These are phyloP conservation scores for Etia nguti DNA, from an alignment of 2,113 vertebrate genomes.

Conservation along the genomic window DNA sequence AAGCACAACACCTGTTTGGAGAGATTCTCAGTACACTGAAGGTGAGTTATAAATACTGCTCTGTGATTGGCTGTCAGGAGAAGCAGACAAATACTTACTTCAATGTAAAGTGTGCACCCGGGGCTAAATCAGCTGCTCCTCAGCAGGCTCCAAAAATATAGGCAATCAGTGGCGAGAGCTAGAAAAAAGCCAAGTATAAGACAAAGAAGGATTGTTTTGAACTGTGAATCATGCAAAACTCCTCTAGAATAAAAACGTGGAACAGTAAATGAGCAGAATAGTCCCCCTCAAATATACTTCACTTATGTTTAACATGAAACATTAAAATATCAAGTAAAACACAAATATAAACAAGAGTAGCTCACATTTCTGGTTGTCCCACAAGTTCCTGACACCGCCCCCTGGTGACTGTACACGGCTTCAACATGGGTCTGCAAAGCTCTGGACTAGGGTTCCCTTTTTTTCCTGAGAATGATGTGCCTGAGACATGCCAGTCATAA, in stretches of 20 bases:
- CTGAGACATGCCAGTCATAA: not conserved
- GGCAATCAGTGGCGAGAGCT: not conserved
- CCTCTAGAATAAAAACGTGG: not conserved
- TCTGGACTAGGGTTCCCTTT: not conserved
- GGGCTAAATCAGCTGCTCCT: not conserved
- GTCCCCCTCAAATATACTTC: not conserved
- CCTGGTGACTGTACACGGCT: not conserved
- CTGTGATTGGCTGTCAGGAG: not conserved
- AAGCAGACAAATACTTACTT: not conserved
- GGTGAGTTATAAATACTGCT: conserved; percentile 57
- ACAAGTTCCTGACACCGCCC: not conserved
- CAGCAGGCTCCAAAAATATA: not conserved
- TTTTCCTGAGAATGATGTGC: not conserved
- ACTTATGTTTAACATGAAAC: not conserved
- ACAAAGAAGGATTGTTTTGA: not conserved
- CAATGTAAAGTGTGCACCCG: not conserved
- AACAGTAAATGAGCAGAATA: not conserved
- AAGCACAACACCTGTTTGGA: conserved; percentile 85
- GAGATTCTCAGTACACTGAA: conserved; percentile 88
- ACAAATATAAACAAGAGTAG: not conserved
- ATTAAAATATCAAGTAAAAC: not conserved
- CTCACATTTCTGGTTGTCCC: not conserved
- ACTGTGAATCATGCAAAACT: not conserved
- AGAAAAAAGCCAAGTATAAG: not conserved
- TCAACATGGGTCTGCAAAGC: not conserved